A percentile compares a stretch with the other conserved stretches of the same genome.
Evolutionary conservation across 92 coral and sea anemone genomes (phyloP).

Genomic region (Pocillopora grandis): DNA sequence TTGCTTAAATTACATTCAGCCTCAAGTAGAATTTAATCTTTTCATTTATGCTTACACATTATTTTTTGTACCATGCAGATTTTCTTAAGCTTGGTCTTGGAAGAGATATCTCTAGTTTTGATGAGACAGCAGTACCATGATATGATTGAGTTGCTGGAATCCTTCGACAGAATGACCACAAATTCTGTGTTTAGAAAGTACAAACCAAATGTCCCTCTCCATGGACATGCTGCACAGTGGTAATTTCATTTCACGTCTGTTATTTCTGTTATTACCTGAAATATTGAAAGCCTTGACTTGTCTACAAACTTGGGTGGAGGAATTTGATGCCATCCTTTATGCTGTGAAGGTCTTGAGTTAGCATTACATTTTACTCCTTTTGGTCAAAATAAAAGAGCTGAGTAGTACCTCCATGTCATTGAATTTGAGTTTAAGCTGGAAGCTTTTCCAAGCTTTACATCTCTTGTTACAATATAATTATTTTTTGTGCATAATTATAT

Average conservation of each 20-base stretch:
- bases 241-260: conserved; percentile 10
- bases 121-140: conserved; percentile 82
- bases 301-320: neutral
- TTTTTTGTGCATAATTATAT: too few species aligned
- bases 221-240: conserved; percentile 66
- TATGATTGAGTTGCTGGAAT: conserved; percentile 85
- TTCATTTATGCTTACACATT: neutral
- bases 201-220: conserved; percentile 75
- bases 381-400: too few species aligned
- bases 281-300: too few species aligned
- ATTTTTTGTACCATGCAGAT: conserved; percentile 48
- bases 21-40: too few species aligned
- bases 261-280: neutral
- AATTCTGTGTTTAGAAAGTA: conserved; percentile 78
- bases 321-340: neutral
- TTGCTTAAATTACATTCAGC: too few species aligned
- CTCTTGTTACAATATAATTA: too few species aligned
- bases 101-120: conserved; percentile 75
- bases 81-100: conserved; percentile 76
- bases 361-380: too few species aligned
- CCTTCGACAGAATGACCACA: conserved; percentile 88
- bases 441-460: too few species aligned
- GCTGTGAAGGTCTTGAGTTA: too few species aligned
- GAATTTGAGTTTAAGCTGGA: too few species aligned
- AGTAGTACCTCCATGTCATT: too few species aligned